phyloP scores from a whole-genome alignment of 2,888 invertebrate species.

The Octodonta nipae region DNA sequence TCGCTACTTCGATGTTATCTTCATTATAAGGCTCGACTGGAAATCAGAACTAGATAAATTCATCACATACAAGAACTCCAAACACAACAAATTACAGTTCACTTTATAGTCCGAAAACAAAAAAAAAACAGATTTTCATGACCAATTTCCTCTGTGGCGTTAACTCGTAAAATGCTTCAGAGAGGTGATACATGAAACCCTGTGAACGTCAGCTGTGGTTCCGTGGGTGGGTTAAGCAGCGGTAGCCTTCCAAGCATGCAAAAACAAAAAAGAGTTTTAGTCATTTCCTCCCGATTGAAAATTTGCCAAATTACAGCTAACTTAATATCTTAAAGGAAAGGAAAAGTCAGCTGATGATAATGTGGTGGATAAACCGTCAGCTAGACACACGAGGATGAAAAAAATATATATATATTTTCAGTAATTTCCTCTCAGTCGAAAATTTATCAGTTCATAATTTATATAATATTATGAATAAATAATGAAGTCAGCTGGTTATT shows the following conservation, averaged over 20 bases:
- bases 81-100: too few species aligned
- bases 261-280: not conserved
- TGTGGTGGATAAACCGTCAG: slow-evolving; percentile 3
- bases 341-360: slow-evolving; percentile 1
- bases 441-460: not conserved
- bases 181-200: not conserved
- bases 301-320: slow-evolving; percentile 1
- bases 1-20: too few species aligned
- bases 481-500: not conserved
- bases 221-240: slow-evolving; percentile 6
- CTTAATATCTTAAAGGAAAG: not conserved
- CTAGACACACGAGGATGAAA: slow-evolving; percentile 2
- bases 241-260: slow-evolving; percentile 3
- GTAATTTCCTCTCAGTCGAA: not conserved
- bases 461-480: slow-evolving; percentile 3
- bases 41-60: too few species aligned
- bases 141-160: too few species aligned
- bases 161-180: slow-evolving; percentile 3
- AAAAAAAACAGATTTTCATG: too few species aligned
- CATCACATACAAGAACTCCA: too few species aligned
- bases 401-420: slow-evolving; percentile 1
- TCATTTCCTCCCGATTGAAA: slow-evolving; percentile 3
- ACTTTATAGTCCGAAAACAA: too few species aligned
- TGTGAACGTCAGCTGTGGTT: slow-evolving; percentile 6
- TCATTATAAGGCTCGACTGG: too few species aligned